A percentile compares a stretch with the other conserved stretches of the same genome.
phyloP scores from a whole-genome alignment of 2,797 vertebrate species.

The Microhierax caerulescens region DNA sequence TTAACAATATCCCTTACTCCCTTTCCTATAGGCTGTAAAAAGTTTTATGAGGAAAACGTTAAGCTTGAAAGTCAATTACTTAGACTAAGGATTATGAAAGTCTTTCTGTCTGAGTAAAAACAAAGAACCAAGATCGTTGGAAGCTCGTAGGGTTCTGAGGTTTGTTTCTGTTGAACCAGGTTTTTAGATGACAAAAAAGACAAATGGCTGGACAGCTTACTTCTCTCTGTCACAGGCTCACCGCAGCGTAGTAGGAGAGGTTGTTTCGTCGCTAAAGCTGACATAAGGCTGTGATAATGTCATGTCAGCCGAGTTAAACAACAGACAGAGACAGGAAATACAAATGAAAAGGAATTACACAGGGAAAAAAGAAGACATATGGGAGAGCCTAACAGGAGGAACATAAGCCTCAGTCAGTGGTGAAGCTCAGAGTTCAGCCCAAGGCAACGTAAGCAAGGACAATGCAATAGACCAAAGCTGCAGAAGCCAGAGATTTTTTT shows the following conservation, averaged over 20 bases:
- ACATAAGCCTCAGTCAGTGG: background rate
- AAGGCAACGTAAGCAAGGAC: background rate
- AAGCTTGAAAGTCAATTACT: background rate
- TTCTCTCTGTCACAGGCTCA: background rate
- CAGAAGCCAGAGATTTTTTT: background rate
- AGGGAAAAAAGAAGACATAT: background rate
- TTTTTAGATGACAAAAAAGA: background rate
- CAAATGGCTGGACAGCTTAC: background rate
- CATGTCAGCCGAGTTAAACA: background rate
- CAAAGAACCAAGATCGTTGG: background rate
- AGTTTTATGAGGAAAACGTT: background rate
- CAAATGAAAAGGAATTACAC: background rate
- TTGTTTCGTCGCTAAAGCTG: background rate
- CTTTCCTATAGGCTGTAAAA: background rate
- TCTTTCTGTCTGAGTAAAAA: background rate
- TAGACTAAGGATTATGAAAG: background rate
- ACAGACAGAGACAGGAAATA: background rate
- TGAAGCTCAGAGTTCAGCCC: background rate
- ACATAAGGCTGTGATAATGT: background rate
- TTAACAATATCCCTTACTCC: background rate
- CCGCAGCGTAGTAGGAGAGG: background rate
- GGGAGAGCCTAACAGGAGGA: background rate
- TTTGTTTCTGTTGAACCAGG: background rate
- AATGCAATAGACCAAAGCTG: background rate
- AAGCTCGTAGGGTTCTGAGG: background rate